These are phyloP conservation scores for Trichopoda pennipes DNA, from an alignment of 2,888 invertebrate species.

Conservation along the genomic window DNA sequence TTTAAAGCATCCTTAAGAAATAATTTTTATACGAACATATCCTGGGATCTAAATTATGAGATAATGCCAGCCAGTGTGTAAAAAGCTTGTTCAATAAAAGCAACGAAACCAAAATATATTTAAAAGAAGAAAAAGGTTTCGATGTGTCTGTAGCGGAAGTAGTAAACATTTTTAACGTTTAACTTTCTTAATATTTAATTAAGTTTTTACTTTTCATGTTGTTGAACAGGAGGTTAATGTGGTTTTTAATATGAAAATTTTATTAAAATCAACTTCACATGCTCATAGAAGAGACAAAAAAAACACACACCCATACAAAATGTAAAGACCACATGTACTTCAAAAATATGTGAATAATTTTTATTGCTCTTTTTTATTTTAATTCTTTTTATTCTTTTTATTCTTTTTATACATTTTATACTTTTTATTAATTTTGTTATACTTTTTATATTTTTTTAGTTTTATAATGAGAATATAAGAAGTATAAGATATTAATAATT, in stretches of 20 bases:
- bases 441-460: neutral
- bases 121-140: conserved; percentile 18
- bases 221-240: conserved; percentile 54
- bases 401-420: too few relatives aligned
- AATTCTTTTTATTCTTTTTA: too few relatives aligned
- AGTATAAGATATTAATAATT: neutral
- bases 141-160: neutral
- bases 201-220: conserved; percentile 60
- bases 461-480: neutral
- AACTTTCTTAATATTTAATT: conserved; percentile 61
- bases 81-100: conserved; percentile 49
- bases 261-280: conserved; percentile 56
- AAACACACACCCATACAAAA: too few relatives aligned
- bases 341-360: conserved; percentile 59
- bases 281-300: conserved; percentile 17
- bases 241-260: conserved; percentile 56
- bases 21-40: conserved; percentile 42
- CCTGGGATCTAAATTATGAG: conserved; percentile 44
- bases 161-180: conserved; percentile 52
- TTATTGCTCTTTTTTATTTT: conserved; percentile 41
- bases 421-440: too few relatives aligned
- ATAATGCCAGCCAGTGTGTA: conserved; percentile 45
- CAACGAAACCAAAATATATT: conserved; percentile 37
- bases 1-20: too few relatives aligned
- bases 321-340: conserved; percentile 51